These are phyloP conservation scores for Phengaris alcon DNA, from an alignment of 2,888 invertebrate genomes.

Conservation along the genomic window DNA sequence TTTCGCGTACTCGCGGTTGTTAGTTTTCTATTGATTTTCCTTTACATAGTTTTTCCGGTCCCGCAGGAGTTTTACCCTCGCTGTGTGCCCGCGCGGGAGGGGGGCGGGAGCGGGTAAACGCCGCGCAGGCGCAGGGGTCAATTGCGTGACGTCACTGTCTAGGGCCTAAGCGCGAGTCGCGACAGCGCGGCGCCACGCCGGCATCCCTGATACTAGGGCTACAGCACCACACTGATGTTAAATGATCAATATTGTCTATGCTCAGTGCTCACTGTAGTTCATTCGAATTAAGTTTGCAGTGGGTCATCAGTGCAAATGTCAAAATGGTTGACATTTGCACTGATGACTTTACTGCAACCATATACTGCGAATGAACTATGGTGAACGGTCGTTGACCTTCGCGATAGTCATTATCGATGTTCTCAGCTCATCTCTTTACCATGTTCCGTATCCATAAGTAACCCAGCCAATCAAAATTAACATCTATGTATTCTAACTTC, in stretches of 20 bases:
- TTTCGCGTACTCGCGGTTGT: neutral
- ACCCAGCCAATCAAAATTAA: no score
- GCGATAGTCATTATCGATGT: no score
- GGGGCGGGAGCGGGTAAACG: neutral
- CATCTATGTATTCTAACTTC: no score
- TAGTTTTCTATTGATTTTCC: slow-evolving; percentile 28
- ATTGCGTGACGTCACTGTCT: slow-evolving; percentile 23
- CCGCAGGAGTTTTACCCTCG: slow-evolving; percentile 5
- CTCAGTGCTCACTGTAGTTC: neutral
- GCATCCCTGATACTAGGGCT: neutral
- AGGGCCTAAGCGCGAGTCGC: slow-evolving; percentile 23
- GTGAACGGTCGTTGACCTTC: no score
- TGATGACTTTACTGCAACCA: no score
- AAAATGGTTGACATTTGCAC: no score
- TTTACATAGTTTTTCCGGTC: slow-evolving; percentile 12
- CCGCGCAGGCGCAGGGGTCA: neutral
- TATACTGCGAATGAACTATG: no score
- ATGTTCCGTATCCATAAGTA: no score
- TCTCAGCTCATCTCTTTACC: no score
- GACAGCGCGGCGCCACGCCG: slow-evolving; percentile 27
- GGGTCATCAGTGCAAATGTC: no score
- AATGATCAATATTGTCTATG: neutral
- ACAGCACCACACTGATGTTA: neutral
- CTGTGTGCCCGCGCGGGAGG: neutral
- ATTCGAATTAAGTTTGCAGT: no score